Percentiles rank a stretch among this genome's conserved stretches.
Evolutionary conservation across 2,797 vertebrate genomes (phyloP).

Genomic region (Clamator glandarius): DNA sequence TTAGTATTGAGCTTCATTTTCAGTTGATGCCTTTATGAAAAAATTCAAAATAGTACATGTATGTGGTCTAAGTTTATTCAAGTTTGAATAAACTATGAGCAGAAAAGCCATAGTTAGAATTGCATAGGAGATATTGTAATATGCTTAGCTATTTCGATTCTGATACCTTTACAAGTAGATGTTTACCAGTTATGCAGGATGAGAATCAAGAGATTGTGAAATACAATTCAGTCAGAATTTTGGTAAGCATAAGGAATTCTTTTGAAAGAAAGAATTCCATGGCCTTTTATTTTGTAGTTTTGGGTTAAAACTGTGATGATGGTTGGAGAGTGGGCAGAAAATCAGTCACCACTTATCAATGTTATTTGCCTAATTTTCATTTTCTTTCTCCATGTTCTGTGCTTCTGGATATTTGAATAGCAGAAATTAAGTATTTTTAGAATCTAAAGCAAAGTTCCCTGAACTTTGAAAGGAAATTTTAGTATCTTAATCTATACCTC

Average conservation of each 20-base stretch:
- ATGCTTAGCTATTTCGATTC: background rate
- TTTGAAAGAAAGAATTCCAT: background rate
- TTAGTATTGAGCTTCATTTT: background rate
- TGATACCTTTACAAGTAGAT: background rate
- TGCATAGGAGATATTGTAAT: background rate
- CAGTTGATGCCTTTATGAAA: background rate
- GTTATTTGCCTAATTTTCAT: background rate
- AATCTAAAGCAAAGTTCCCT: background rate
- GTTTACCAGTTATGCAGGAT: background rate
- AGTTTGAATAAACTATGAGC: background rate
- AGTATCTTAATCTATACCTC: background rate
- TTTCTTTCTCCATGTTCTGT: background rate
- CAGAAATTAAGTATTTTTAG: background rate
- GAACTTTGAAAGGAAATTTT: background rate
- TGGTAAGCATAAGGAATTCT: background rate
- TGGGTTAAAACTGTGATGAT: background rate
- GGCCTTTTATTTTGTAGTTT: background rate
- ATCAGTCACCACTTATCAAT: background rate
- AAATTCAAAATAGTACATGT: background rate
- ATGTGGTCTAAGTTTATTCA: background rate
- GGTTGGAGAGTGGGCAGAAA: background rate
- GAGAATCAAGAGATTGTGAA: background rate
- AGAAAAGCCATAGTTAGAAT: background rate
- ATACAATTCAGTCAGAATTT: background rate
- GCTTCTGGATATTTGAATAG: background rate